Conservation (phyloP, 53 echinoderm and acorn worm species). For the Arbacia lixula region DNA sequence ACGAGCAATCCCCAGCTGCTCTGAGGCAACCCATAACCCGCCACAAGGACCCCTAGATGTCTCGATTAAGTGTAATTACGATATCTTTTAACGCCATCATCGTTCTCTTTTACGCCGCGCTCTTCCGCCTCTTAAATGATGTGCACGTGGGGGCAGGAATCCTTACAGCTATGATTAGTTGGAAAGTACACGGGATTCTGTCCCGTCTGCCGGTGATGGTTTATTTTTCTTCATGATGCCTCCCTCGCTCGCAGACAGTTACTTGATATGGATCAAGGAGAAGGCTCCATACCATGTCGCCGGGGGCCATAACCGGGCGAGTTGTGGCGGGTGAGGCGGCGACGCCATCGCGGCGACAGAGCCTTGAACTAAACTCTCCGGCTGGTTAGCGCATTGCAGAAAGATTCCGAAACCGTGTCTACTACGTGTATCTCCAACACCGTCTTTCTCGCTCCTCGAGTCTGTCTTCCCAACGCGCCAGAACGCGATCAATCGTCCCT, state of each 20-base stretch:
- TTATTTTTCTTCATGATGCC: constrained; percentile 1
- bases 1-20: too few relatives aligned
- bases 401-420: constrained; percentile 26
- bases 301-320: constrained; percentile 44
- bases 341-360: constrained; percentile 41
- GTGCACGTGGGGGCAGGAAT: background rate
- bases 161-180: constrained; percentile 8
- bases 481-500: constrained; percentile 39
- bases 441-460: constrained; percentile 6
- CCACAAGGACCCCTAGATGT: too few relatives aligned
- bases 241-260: constrained; percentile 10
- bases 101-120: background rate
- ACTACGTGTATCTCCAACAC: constrained; percentile 31
- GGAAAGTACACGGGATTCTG: constrained; percentile 36
- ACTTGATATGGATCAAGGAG: constrained; percentile 41
- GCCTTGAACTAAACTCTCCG: constrained; percentile 4
- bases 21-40: too few relatives aligned
- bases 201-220: constrained; percentile 16
- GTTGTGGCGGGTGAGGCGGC: constrained; percentile 3
- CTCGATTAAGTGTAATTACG: constrained; percentile 42
- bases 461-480: constrained; percentile 33
- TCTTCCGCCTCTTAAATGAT: constrained; percentile 14
- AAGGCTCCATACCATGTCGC: constrained; percentile 50
- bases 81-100: constrained; percentile 35
- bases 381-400: too few relatives aligned